A percentile compares a stretch with the other conserved stretches of the same genome.
These are phyloP conservation scores for Chloroceryle amazona DNA, from an alignment of 2,797 vertebrate species.

Conservation along the genomic window DNA sequence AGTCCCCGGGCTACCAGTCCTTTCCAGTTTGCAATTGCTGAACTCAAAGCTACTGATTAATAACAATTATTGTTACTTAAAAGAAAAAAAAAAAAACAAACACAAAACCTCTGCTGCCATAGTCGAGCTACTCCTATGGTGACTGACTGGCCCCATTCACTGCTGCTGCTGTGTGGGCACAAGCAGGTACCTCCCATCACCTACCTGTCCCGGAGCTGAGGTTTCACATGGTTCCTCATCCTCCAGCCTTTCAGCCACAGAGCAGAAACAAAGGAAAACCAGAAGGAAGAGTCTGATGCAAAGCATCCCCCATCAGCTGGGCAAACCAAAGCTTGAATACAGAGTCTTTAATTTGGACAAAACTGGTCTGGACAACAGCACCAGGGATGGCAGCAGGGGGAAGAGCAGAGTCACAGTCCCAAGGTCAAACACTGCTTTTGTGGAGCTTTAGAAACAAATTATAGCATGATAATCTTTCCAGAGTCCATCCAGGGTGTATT, in stretches of 20 bases:
- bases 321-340: neutral
- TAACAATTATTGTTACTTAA: neutral
- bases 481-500: neutral
- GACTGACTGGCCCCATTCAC: neutral
- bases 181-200: neutral
- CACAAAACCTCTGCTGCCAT: neutral
- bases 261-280: neutral
- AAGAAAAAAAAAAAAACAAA: neutral
- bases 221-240: neutral
- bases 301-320: neutral
- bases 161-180: neutral
- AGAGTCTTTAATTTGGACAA: neutral
- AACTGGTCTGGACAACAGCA: neutral
- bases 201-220: neutral
- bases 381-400: neutral
- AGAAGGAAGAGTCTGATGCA: fast-evolving
- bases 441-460: neutral
- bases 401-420: neutral
- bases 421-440: neutral
- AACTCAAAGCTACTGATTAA: neutral
- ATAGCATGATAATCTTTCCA: neutral
- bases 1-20: neutral
- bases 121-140: neutral
- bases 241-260: neutral
- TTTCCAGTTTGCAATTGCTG: neutral